Evolutionary conservation across 2,888 invertebrate species (phyloP).

Genomic region (Stenchaetothrips biformis): DNA sequence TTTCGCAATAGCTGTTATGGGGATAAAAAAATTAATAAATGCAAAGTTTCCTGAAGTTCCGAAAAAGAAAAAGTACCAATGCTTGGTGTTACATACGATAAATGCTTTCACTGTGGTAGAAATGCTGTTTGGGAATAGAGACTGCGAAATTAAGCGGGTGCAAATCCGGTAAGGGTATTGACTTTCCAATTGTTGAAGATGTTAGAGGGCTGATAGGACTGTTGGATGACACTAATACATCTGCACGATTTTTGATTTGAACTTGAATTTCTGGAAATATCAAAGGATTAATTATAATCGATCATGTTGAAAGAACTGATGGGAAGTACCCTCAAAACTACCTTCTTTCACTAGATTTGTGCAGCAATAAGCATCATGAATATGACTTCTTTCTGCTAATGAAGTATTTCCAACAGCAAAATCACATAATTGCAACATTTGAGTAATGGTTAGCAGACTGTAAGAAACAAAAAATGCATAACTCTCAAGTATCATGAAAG

Average conservation of each 20-base stretch:
- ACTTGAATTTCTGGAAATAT: slow-evolving; percentile 49
- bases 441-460: slow-evolving; percentile 43
- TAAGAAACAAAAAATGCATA: background rate
- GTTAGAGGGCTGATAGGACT: slow-evolving; percentile 56
- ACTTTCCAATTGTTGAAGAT: slow-evolving; percentile 46
- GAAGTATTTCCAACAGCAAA: slow-evolving; percentile 54
- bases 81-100: slow-evolving; percentile 61
- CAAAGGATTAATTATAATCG: background rate
- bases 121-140: slow-evolving; percentile 58
- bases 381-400: slow-evolving; percentile 53
- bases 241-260: slow-evolving; percentile 60
- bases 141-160: slow-evolving; percentile 70
- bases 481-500: background rate
- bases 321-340: slow-evolving; percentile 24
- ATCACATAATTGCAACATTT: slow-evolving; percentile 65
- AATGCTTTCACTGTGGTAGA: slow-evolving; percentile 57
- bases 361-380: slow-evolving; percentile 57
- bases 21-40: slow-evolving; percentile 26
- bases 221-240: slow-evolving; percentile 61
- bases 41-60: slow-evolving; percentile 32
- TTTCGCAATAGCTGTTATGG: slow-evolving; percentile 30
- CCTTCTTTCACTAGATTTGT: slow-evolving; percentile 2
- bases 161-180: slow-evolving; percentile 61
- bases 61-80: slow-evolving; percentile 27
- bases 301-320: slow-evolving; percentile 26